Evolutionary conservation across 2,888 invertebrate genomes (phyloP).

Genomic region (Disparrhopalites patrizii): DNA sequence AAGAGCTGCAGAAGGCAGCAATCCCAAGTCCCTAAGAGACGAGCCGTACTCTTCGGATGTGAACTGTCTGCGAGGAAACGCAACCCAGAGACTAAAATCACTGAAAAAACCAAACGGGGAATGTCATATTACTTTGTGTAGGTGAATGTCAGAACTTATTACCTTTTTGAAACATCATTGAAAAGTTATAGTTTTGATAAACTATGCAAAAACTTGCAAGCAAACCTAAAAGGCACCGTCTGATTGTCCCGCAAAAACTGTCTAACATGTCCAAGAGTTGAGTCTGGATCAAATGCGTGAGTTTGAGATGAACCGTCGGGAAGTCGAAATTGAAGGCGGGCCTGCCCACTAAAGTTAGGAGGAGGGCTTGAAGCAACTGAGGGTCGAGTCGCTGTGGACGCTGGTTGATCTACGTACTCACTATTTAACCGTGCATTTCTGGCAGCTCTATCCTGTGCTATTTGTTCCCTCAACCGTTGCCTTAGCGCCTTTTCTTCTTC

Average conservation of each 20-base stretch:
- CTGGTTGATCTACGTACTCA: constrained; percentile 30
- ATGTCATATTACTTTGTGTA: not conserved
- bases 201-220: not conserved
- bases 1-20: constrained; percentile 72
- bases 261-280: constrained; percentile 60
- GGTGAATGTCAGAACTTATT: no score
- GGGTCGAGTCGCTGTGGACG: not conserved
- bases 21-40: constrained; percentile 62
- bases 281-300: constrained; percentile 66
- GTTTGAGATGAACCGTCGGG: constrained; percentile 74
- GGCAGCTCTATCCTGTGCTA: constrained; percentile 77
- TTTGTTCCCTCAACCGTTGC: constrained; percentile 74
- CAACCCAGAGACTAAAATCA: constrained; percentile 68
- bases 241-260: constrained; percentile 50
- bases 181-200: no score
- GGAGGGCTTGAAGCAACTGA: constrained; percentile 25
- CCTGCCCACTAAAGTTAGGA: constrained; percentile 53
- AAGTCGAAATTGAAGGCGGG: constrained; percentile 79
- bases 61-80: constrained; percentile 71
- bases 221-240: constrained; percentile 39
- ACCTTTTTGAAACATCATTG: no score
- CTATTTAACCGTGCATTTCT: constrained; percentile 50
- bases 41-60: constrained; percentile 56
- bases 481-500: constrained; percentile 69
- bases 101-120: constrained; percentile 48